Base-by-base conservation (phyloP, 2,797 vertebrate species). In the Ataeniobius toweri region DNA sequence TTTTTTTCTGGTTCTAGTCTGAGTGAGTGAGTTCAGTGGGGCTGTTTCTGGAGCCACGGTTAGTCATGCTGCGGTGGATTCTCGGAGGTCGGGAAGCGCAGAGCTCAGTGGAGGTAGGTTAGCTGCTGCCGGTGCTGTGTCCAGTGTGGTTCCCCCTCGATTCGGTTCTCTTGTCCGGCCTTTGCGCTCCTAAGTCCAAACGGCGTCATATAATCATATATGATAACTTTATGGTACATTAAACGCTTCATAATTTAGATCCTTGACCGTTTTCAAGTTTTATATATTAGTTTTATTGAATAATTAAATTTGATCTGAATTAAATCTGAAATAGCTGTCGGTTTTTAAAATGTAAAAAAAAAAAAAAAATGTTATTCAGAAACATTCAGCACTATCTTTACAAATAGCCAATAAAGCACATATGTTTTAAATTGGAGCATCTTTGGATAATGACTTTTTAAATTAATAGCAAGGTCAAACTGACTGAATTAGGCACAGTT, bases 31-130 rank as follows among this genome's bases (percentile, higher is more conserved):
- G 63, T 24, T 6, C 10, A 22, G 7, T 36, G 61, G 2, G 3
- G 59, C 59, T 63, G 59, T 20, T 36, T 31, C 59, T 36, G 59
- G 59, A 63, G 59, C 0, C 36, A 1, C 55, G 16, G 3, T 5
- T 1, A 7, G 0, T n/a, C 46, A 98, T 99, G 98, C 86, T 99
- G 71, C 97, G 97, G n/a, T 99, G 98, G 97, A 92, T 99, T 75
- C 96, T 99, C 28, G 97, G 97, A 4, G 96, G 96, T 85, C 96
- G 97, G 5, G 97, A 98, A 71, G 94, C 96, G 44, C 97, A 96
- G 83, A 93, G 96, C 24, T 92, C 96, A 24, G 94, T 93, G 2
- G 97, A 98, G 96, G 97, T 98, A 90, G 81, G 73, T 36, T 44
- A 24, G 75, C 63, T 48, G 22, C 71, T 46, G 13, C 26, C 3